phyloP scores from a whole-genome alignment of 2,797 vertebrate genomes.

The Crenichthys baileyi region DNA sequence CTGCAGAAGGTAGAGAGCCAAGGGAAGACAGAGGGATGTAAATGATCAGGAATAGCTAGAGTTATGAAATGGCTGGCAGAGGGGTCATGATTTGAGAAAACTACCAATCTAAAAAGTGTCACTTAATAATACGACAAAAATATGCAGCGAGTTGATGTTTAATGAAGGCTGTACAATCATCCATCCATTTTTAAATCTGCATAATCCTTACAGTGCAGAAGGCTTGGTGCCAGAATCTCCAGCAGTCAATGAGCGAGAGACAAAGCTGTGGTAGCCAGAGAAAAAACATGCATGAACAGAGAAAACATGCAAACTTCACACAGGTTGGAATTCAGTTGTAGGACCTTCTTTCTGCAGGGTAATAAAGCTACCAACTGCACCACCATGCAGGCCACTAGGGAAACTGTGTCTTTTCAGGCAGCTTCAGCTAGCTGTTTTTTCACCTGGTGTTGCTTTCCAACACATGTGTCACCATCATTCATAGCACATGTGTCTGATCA shows the following conservation, averaged over 20 bases:
- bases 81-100: conserved; percentile 44
- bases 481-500: conserved; percentile 54
- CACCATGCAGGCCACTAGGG: neutral
- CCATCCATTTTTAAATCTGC: too few species aligned
- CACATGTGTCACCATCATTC: conserved; percentile 68
- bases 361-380: neutral
- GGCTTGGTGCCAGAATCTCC: neutral
- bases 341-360: neutral
- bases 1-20: conserved; percentile 18
- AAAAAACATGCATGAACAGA: neutral
- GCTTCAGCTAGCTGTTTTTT: conserved; percentile 49
- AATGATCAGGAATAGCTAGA: conserved; percentile 43
- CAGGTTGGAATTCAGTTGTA: neutral
- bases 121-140: neutral
- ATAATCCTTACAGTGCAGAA: neutral
- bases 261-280: neutral
- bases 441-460: conserved; percentile 57
- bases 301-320: neutral
- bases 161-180: too few species aligned
- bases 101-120: conserved; percentile 61
- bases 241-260: neutral
- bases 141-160: too few species aligned
- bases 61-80: conserved; percentile 18
- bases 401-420: conserved; percentile 56
- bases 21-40: conserved; percentile 34